These are phyloP conservation scores for Mormyrus iriodes DNA, from an alignment of 2,113 vertebrate species.

Conservation along the genomic window DNA sequence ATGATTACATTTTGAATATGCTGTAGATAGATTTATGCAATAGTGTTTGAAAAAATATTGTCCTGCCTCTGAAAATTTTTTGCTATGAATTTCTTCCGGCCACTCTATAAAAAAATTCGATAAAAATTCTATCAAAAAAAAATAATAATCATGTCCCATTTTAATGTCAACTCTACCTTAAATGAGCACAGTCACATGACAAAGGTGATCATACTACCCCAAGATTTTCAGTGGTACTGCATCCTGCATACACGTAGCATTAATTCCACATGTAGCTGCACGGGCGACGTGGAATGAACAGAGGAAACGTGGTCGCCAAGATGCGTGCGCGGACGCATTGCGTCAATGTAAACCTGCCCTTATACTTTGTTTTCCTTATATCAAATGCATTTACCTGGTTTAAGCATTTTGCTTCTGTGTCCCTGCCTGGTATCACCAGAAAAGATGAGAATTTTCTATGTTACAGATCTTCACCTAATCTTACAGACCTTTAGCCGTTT, in stretches of 20 bases:
- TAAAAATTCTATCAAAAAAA: background rate
- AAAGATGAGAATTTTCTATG: background rate
- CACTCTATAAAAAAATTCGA: background rate
- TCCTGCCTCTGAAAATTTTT: background rate
- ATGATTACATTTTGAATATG: background rate
- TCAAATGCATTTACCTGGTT: background rate
- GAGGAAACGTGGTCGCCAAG: background rate
- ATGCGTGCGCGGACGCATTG: background rate
- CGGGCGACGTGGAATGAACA: background rate
- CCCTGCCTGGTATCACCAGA: background rate
- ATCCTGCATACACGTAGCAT: background rate
- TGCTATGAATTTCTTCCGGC: background rate
- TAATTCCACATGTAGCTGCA: background rate
- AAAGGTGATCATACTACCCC: background rate
- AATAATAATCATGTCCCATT: no score
- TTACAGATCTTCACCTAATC: no score
- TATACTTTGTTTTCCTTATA: background rate
- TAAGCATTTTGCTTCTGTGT: background rate
- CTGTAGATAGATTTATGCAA: background rate
- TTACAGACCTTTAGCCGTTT: background rate
- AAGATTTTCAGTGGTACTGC: background rate
- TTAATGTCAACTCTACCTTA: background rate
- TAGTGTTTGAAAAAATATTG: background rate
- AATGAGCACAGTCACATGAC: background rate
- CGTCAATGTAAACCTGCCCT: background rate